Evolutionary conservation across 2,113 vertebrate species (phyloP).

Genomic region (Ailuropoda melanoleuca): DNA sequence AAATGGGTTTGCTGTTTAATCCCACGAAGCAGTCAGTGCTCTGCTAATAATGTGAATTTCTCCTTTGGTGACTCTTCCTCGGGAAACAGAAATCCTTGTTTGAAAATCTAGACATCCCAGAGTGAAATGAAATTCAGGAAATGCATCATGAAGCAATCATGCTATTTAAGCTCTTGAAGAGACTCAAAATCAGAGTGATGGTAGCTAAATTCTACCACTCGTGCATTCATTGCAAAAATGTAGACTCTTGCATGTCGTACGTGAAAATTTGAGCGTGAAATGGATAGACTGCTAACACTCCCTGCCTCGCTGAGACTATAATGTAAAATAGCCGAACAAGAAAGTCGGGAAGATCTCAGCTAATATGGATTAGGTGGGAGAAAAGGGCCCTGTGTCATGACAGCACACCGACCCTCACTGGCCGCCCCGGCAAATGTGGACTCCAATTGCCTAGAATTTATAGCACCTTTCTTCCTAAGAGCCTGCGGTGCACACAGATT

Average conservation of each 20-base stretch:
- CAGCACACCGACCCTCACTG: neutral
- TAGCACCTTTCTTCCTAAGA: neutral
- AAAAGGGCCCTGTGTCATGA: rapidly evolving
- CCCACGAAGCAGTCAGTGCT: neutral
- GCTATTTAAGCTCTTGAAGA: neutral
- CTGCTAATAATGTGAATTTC: neutral
- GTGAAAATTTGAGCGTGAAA: too few species aligned
- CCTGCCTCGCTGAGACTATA: neutral
- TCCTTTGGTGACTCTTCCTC: neutral
- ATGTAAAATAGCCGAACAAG: rapidly evolving
- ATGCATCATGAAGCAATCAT: neutral
- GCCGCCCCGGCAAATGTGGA: neutral
- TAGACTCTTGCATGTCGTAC: neutral
- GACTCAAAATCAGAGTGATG: neutral
- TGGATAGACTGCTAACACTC: neutral
- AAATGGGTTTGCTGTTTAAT: neutral
- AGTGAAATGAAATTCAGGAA: slow-evolving; percentile 31
- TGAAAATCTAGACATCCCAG: neutral
- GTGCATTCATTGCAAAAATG: rapidly evolving
- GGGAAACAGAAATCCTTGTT: neutral
- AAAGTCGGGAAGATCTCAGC: neutral
- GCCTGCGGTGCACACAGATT: rapidly evolving
- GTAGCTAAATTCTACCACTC: neutral
- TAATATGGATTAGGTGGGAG: rapidly evolving
- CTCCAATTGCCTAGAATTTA: neutral